A percentile compares a stretch with the other conserved stretches of the same genome.
phyloP scores from a whole-genome alignment of 2,888 invertebrate genomes.

The Cloeon dipterum region DNA sequence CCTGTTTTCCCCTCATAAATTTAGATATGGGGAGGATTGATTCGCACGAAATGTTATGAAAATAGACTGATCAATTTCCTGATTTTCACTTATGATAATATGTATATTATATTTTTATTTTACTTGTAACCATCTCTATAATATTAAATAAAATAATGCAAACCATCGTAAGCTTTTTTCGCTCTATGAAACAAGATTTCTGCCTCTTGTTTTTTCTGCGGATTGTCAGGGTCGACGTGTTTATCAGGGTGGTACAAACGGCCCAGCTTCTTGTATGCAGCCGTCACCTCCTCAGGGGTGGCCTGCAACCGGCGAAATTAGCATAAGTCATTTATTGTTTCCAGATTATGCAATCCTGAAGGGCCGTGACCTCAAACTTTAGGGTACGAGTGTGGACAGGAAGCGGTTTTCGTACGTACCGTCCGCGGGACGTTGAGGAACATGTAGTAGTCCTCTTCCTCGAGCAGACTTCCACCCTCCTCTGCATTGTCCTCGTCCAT shows the following conservation, averaged over 20 bases:
- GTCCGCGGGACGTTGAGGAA: conserved; percentile 65
- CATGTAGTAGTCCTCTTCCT: conserved; percentile 73
- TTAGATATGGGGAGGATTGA: too few relatives aligned
- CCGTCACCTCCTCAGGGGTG: conserved; percentile 71
- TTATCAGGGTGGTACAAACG: conserved; percentile 94
- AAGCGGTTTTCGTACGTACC: conserved; percentile 27
- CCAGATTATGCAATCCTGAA: neutral
- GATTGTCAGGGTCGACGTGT: conserved; percentile 62
- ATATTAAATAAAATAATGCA: neutral
- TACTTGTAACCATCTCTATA: too few relatives aligned
- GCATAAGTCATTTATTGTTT: too few relatives aligned
- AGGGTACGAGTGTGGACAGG: neutral
- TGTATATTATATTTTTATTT: too few relatives aligned
- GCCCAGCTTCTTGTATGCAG: conserved; percentile 78
- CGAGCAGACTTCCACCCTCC: conserved; percentile 2
- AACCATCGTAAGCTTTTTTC: conserved; percentile 82
- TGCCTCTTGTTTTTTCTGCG: conserved; percentile 64
- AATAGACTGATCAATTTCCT: neutral
- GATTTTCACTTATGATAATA: too few relatives aligned
- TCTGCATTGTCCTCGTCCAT: conserved; percentile 3
- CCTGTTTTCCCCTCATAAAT: conserved; percentile 1
- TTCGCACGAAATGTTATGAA: conserved; percentile 1
- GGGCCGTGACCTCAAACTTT: neutral
- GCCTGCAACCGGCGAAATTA: conserved; percentile 42
- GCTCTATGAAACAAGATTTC: conserved; percentile 80